These are phyloP conservation scores for Drosophila kambysellisi DNA, from an alignment of 2,888 invertebrate genomes.

Conservation along the genomic window DNA sequence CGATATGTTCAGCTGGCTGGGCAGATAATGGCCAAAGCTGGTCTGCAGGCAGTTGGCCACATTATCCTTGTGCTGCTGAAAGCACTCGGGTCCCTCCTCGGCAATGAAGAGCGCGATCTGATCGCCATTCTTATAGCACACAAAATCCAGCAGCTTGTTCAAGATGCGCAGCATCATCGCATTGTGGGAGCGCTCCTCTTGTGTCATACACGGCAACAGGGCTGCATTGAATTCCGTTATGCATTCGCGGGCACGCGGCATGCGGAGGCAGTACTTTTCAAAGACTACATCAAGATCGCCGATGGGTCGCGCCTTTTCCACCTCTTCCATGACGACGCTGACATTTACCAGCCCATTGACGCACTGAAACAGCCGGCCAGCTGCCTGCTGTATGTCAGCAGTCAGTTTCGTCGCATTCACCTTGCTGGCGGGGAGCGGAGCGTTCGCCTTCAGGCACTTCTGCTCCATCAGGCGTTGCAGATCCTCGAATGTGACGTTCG, in stretches of 20 bases:
- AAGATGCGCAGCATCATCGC: conserved; percentile 88
- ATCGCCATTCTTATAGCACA: conserved; percentile 92
- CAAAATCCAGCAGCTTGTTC: conserved; percentile 86
- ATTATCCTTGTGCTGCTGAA: conserved; percentile 87
- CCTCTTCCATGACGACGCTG: conserved; percentile 87
- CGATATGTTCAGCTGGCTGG: conserved; percentile 73
- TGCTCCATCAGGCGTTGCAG: conserved; percentile 86
- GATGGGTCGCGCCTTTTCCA: conserved; percentile 88
- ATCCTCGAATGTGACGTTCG: conserved; percentile 83
- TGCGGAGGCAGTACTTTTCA: conserved; percentile 89
- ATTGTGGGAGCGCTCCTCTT: conserved; percentile 87
- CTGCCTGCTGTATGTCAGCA: conserved; percentile 55
- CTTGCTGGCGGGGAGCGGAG: conserved; percentile 76
- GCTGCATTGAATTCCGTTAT: conserved; percentile 87
- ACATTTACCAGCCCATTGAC: conserved; percentile 86
- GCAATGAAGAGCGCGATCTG: conserved; percentile 92
- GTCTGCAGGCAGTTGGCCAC: conserved; percentile 88
- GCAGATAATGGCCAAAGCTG: conserved; percentile 86
- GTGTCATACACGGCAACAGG: conserved; percentile 88
- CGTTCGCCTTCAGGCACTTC: conserved; percentile 88
- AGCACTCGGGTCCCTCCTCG: conserved; percentile 91
- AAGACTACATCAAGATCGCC: conserved; percentile 90
- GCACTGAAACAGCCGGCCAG: conserved; percentile 48
- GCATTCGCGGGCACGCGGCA: conserved; percentile 85
- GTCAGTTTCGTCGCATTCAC: conserved; percentile 44